Evolutionary conservation across 1,140 invertebrate species (phyloP).

Genomic region (Triops longicaudatus): DNA sequence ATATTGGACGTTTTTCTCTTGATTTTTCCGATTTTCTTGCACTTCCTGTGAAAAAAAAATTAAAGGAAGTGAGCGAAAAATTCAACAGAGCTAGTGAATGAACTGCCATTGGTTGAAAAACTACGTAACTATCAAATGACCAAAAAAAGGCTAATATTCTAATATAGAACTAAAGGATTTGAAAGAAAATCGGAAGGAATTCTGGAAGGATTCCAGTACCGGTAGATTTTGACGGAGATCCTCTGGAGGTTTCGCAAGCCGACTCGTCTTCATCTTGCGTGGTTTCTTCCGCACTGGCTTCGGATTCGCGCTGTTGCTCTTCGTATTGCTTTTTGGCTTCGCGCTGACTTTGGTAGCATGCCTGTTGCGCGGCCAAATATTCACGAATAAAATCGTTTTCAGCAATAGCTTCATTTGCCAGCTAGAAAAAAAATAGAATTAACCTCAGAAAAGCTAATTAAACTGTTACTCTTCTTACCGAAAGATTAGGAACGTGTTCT

Average conservation of each 20-base stretch:
- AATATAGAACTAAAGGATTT: too few species aligned
- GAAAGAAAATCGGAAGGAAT: background rate
- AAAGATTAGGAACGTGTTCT: constrained; percentile 32
- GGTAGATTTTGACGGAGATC: constrained; percentile 21
- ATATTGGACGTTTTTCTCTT: background rate
- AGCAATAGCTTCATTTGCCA: constrained; percentile 32
- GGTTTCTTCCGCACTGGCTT: constrained; percentile 27
- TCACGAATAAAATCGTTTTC: constrained; percentile 36
- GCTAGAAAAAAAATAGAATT: constrained; percentile 27
- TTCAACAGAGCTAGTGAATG: too few species aligned
- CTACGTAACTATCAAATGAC: too few species aligned
- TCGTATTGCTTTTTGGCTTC: constrained; percentile 31
- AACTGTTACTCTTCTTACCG: constrained; percentile 18
- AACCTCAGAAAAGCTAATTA: constrained; percentile 24
- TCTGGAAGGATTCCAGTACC: background rate
- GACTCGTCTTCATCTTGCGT: constrained; percentile 29
- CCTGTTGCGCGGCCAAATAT: constrained; percentile 35
- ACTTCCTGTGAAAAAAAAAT: too few species aligned
- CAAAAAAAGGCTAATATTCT: background rate
- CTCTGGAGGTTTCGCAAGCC: constrained; percentile 11
- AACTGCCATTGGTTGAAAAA: too few species aligned
- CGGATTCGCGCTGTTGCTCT: constrained; percentile 27
- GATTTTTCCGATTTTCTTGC: constrained; percentile 16
- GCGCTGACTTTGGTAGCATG: constrained; percentile 34
- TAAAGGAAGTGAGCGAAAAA: too few species aligned